Evolutionary conservation across 2,888 invertebrate species (phyloP).

Genomic region (Diarsia brunnea): DNA sequence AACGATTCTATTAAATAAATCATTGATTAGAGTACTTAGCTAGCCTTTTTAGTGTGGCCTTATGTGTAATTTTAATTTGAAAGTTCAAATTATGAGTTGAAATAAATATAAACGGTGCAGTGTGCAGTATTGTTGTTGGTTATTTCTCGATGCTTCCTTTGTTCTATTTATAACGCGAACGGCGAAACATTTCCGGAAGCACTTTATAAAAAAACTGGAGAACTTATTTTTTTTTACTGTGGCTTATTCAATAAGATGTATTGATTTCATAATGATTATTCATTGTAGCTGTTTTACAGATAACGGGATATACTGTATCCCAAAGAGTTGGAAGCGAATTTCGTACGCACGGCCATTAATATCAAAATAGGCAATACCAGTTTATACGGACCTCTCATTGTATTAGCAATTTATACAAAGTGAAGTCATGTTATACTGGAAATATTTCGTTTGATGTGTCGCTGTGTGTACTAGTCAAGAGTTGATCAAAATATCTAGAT

Average conservation of each 20-base stretch:
- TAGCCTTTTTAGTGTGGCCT: constrained; percentile 57
- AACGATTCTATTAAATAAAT: constrained; percentile 49
- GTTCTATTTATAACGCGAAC: background rate
- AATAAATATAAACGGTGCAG: constrained; percentile 6
- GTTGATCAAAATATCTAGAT: background rate
- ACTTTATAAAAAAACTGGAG: background rate
- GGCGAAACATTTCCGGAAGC: background rate
- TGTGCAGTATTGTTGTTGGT: background rate
- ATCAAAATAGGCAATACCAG: no score
- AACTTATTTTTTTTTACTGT: background rate
- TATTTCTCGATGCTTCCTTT: background rate
- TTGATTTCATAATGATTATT: background rate
- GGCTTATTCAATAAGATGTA: background rate
- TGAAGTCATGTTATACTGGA: no score
- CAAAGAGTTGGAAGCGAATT: no score
- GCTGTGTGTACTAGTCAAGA: background rate
- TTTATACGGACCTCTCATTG: no score
- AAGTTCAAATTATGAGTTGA: constrained; percentile 51
- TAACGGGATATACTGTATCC: background rate
- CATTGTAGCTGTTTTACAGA: background rate
- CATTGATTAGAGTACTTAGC: constrained; percentile 57
- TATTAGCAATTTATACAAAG: no score
- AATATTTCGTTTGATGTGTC: no score
- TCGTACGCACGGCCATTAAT: no score
- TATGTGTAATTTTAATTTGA: constrained; percentile 55